These are phyloP conservation scores for Agrochola lota DNA, from an alignment of 2,888 invertebrate genomes.

Conservation along the genomic window DNA sequence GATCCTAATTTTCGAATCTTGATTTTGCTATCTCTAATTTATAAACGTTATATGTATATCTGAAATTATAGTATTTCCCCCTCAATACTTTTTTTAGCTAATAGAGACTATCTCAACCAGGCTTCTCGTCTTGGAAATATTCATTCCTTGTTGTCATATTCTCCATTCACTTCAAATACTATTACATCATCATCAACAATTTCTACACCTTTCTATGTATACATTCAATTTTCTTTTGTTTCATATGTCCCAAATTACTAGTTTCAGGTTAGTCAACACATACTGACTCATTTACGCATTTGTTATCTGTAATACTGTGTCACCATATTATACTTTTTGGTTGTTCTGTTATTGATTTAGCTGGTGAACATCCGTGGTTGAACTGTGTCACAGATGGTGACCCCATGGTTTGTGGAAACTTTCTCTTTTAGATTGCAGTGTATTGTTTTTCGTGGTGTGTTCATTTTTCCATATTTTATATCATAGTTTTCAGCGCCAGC, in stretches of 20 bases:
- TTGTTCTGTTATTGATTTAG: conserved; percentile 44
- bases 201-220: conserved; percentile 2
- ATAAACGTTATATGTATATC: background rate
- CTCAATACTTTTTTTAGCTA: background rate
- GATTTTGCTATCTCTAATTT: background rate
- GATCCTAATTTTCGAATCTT: background rate
- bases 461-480: background rate
- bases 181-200: background rate
- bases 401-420: conserved; percentile 45
- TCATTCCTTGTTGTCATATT: background rate
- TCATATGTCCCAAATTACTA: conserved; percentile 33
- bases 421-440: conserved; percentile 55
- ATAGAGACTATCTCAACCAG: too few relatives aligned
- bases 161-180: background rate
- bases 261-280: conserved; percentile 51
- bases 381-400: conserved; percentile 60
- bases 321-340: conserved; percentile 40
- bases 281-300: conserved; percentile 47
- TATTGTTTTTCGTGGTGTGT: conserved; percentile 2
- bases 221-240: conserved; percentile 27
- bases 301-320: conserved; percentile 51
- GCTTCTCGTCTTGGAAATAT: too few relatives aligned
- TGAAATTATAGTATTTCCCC: background rate
- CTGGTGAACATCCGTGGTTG: conserved; percentile 51
- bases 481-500: background rate